These are phyloP conservation scores for Scaptomyza parva DNA, from an alignment of 2,888 invertebrate genomes.

Conservation along the genomic window DNA sequence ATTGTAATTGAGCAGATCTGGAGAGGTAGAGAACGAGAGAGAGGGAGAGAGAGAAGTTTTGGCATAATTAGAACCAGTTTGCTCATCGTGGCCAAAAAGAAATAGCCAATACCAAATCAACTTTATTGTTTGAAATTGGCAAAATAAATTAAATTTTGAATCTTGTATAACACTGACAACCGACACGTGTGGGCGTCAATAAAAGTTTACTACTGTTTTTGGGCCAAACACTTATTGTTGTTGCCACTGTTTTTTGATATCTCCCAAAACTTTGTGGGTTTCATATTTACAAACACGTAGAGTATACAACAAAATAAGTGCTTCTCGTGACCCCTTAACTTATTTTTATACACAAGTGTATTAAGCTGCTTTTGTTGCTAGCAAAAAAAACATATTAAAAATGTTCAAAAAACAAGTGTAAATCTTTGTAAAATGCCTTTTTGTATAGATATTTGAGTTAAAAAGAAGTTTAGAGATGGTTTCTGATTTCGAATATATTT, in stretches of 20 bases:
- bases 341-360: slow-evolving; percentile 1
- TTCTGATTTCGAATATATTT: no score
- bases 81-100: slow-evolving; percentile 43
- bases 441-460: not conserved
- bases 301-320: not conserved
- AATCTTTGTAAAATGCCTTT: not conserved
- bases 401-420: not conserved
- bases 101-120: not conserved
- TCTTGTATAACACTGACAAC: slow-evolving; percentile 66
- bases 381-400: not conserved
- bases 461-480: not conserved
- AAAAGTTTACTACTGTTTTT: slow-evolving; percentile 24
- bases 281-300: slow-evolving; percentile 62
- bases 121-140: slow-evolving; percentile 59
- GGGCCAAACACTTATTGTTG: slow-evolving; percentile 23
- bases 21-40: not conserved
- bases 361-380: not conserved
- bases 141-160: slow-evolving; percentile 42
- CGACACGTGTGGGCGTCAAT: slow-evolving; percentile 70
- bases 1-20: slow-evolving; percentile 54
- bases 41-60: not conserved
- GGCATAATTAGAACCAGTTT: slow-evolving; percentile 78
- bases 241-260: not conserved
- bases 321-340: slow-evolving; percentile 3
- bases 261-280: slow-evolving; percentile 33